Evolutionary conservation across 2,888 invertebrate species (phyloP).

Genomic region (Caradrina clavipalpis): DNA sequence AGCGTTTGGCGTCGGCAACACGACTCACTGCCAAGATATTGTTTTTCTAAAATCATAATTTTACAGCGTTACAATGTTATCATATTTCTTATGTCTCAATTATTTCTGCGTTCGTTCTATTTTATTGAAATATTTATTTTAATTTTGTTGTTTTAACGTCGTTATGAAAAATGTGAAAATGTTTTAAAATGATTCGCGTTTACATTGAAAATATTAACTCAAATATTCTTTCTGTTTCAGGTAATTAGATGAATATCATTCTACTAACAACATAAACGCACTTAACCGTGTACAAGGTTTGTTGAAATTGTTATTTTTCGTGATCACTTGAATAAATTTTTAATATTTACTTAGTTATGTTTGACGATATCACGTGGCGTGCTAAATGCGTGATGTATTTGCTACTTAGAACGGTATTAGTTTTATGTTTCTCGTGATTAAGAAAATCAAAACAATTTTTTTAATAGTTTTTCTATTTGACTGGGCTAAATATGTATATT

Average conservation of each 20-base stretch:
- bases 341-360: slow-evolving; percentile 63
- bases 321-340: slow-evolving; percentile 78
- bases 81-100: slow-evolving; percentile 32
- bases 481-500: slow-evolving; percentile 6
- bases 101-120: slow-evolving; percentile 14
- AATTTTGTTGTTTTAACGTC: background rate
- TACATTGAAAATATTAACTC: slow-evolving; percentile 21
- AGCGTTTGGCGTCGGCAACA: slow-evolving; percentile 68
- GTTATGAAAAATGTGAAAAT: slow-evolving; percentile 29
- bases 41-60: slow-evolving; percentile 70
- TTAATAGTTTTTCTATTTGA: background rate
- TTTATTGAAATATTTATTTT: background rate
- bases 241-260: slow-evolving; percentile 72
- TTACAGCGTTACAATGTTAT: slow-evolving; percentile 48
- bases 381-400: slow-evolving; percentile 37
- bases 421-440: slow-evolving; percentile 17
- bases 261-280: slow-evolving; percentile 56
- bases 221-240: slow-evolving; percentile 76
- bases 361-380: slow-evolving; percentile 41
- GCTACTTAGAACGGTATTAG: slow-evolving; percentile 4
- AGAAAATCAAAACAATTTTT: background rate
- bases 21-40: slow-evolving; percentile 72
- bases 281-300: slow-evolving; percentile 72
- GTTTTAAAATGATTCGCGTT: background rate
- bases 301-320: slow-evolving; percentile 64